Conservation (phyloP, 2,113 vertebrate species). For the Psophia crepitans region DNA sequence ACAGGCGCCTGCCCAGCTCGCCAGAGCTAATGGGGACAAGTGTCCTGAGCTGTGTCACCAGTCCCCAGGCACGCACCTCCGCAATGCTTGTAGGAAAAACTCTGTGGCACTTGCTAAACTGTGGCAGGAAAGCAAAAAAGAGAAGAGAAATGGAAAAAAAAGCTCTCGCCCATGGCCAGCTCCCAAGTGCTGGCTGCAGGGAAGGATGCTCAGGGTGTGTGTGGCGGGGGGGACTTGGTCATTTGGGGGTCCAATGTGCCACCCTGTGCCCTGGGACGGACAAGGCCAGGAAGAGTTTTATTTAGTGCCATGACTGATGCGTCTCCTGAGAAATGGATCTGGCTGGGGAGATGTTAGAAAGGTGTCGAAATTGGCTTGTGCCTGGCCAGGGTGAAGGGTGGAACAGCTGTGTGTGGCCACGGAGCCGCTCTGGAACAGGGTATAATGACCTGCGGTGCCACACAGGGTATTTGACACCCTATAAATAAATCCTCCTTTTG, state of each 20-base stretch:
- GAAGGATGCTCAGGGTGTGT: neutral
- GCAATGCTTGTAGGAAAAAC: neutral
- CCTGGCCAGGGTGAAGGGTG: neutral
- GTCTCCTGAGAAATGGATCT: constrained; percentile 35
- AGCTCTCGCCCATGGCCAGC: neutral
- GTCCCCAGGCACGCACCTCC: fast-evolving
- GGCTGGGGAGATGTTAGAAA: neutral
- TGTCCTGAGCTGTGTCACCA: neutral
- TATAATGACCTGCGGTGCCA: constrained; percentile 31
- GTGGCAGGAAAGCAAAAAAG: neutral
- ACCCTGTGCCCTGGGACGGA: neutral
- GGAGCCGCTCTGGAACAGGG: neutral
- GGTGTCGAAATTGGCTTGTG: constrained; percentile 52
- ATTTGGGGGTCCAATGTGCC: neutral
- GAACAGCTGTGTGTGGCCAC: constrained; percentile 35
- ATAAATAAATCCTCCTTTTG: constrained; percentile 75
- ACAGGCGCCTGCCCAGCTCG: neutral
- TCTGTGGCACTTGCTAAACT: neutral
- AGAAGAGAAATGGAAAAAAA: neutral
- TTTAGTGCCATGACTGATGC: constrained; percentile 41
- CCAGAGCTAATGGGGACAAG: fast-evolving
- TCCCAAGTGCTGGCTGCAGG: neutral
- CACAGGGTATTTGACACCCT: constrained; percentile 74
- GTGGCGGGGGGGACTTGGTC: neutral
- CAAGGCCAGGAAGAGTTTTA: constrained; percentile 28